These are phyloP conservation scores for Anaspis maculata DNA, from an alignment of 2,888 invertebrate species.

Conservation along the genomic window DNA sequence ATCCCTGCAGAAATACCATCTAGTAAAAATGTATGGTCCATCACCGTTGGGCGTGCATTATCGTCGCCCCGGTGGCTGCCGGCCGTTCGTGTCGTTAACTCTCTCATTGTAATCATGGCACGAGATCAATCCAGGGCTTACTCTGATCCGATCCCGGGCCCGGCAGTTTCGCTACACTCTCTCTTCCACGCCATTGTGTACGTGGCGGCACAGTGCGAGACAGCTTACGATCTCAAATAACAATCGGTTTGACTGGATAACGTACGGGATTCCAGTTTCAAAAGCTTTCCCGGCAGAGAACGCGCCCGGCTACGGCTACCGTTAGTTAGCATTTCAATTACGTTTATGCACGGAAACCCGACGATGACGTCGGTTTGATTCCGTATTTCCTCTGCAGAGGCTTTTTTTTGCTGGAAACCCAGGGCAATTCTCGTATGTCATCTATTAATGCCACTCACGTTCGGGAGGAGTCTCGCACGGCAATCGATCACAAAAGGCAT, in stretches of 20 bases:
- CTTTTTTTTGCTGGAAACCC: no score
- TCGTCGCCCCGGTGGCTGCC: no score
- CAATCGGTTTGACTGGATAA: slow-evolving; percentile 15
- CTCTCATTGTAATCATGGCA: slow-evolving; percentile 20
- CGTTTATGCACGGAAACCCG: no score
- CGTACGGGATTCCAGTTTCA: slow-evolving; percentile 14
- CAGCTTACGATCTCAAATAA: slow-evolving; percentile 17
- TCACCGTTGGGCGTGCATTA: slow-evolving; percentile 12
- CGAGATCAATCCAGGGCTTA: slow-evolving; percentile 21
- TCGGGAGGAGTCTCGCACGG: no score
- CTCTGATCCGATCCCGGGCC: slow-evolving; percentile 15
- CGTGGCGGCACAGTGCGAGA: slow-evolving; percentile 9
- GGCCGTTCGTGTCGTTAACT: slow-evolving; percentile 20
- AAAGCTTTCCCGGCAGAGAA: slow-evolving; percentile 9
- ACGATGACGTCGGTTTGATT: no score
- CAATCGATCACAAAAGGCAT: slow-evolving; percentile 9
- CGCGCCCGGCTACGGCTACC: slow-evolving; percentile 4
- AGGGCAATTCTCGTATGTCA: no score
- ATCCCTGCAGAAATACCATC: no score
- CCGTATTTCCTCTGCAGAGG: no score
- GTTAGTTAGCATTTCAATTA: slow-evolving; percentile 16
- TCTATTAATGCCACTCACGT: no score
- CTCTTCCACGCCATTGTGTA: slow-evolving; percentile 19
- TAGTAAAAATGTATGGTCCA: no score
- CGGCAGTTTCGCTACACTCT: slow-evolving; percentile 15